A percentile compares a stretch with the other conserved stretches of the same genome.
Conservation (phyloP, 2,888 invertebrate genomes). For the Odontomyia ornata region DNA sequence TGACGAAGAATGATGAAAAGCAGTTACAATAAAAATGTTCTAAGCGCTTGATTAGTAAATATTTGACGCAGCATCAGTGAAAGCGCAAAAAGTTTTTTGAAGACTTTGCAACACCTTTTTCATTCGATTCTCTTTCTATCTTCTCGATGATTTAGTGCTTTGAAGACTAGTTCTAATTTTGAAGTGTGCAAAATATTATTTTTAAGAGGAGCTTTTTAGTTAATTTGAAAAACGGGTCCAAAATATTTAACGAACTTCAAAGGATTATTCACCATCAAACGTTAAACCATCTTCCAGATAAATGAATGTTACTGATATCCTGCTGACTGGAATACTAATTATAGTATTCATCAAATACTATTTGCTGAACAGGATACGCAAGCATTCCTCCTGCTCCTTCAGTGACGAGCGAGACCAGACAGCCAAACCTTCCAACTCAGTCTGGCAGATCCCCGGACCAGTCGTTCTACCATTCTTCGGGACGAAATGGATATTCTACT, state of each 20-base stretch:
- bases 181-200: too few relatives aligned
- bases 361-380: constrained; percentile 2
- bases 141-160: too few relatives aligned
- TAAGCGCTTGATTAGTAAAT: background rate
- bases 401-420: background rate
- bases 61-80: background rate
- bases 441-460: constrained; percentile 77
- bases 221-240: too few relatives aligned
- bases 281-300: constrained; percentile 11
- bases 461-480: constrained; percentile 76
- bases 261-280: too few relatives aligned
- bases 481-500: constrained; percentile 81
- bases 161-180: too few relatives aligned
- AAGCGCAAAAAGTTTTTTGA: background rate
- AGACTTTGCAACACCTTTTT: too few relatives aligned
- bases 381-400: background rate
- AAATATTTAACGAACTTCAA: too few relatives aligned
- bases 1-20: background rate
- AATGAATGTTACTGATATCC: constrained; percentile 21
- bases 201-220: too few relatives aligned
- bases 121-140: too few relatives aligned
- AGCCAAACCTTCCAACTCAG: constrained; percentile 40
- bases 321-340: constrained; percentile 21
- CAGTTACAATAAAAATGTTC: constrained; percentile 3
- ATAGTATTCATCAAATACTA: constrained; percentile 27